Evolutionary conservation across 2,888 invertebrate species (phyloP), one percentile per base, ranked within the genome.

Genomic region (Homarus gammarus): DNA sequence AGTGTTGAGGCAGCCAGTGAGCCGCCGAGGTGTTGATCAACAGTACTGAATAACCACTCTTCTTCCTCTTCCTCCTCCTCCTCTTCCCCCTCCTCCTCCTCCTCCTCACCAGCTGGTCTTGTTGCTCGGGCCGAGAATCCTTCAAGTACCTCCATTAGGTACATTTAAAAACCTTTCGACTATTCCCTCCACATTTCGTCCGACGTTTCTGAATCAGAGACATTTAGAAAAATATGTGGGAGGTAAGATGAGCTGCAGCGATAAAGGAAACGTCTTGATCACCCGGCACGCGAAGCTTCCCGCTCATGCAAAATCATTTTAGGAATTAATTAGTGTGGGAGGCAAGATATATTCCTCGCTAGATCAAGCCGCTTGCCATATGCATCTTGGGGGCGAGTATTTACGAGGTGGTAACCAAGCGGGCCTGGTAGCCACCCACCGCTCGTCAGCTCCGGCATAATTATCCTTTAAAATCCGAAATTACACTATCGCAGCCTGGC

Each of bases 401-500:
- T 56, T 56, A 56, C 56, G 56, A 56, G 56, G 56, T 56, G 56
- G 56, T 56, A 56, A 56, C 56, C 18, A 3, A 56, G 56, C 22
- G 33, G 51, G 70, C 33, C 70, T 18, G 70, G 33, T 10, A 36
- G 70, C 31, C 31, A 31, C 78, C 51, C 33, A 78, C 44, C 31
- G 78, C 18, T 2, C 31, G 78, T 36, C 36, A n/a, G 78, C 51
- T 49, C 44, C 15, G 51, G 51, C 78, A 78, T 78, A 78, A 33
- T 78, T 56, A 78, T 8, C 78, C n/a, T 51, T 51, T 49, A 78
- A 49, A 78, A 56, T 51, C 51, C 8, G 15, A 51, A 51, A 49
- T 31, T 49, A 78, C 78, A 56, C 78, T 78, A 78, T 78, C 78
- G 56, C 78, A 56, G 51, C 40, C 51, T 78, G 49, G 51, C 56